Percentiles rank a stretch among this genome's conserved stretches.
These are phyloP conservation scores for Neosilurus hyrtlii DNA, from an alignment of 2,797 vertebrate genomes.

Conservation along the genomic window DNA sequence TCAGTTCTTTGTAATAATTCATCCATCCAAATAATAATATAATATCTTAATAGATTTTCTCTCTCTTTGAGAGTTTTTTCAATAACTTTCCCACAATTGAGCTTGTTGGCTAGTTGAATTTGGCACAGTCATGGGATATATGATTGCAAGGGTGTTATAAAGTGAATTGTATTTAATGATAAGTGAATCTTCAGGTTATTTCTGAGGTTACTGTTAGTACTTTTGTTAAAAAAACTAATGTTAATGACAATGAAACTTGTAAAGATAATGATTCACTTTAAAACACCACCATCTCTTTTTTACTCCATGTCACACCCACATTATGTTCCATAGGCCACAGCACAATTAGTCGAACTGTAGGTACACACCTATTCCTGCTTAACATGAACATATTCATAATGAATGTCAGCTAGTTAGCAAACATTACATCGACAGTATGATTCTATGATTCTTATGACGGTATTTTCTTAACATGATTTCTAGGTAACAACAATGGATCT, in stretches of 20 bases:
- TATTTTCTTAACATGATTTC: background rate
- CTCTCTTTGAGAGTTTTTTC: background rate
- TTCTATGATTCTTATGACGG: background rate
- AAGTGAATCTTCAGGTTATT: background rate
- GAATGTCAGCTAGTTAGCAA: background rate
- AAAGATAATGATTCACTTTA: background rate
- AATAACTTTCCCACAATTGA: background rate
- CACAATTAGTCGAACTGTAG: background rate
- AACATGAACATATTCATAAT: background rate
- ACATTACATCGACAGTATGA: background rate
- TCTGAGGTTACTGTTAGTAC: background rate
- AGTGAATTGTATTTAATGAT: background rate
- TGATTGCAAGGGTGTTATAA: background rate
- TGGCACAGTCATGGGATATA: background rate
- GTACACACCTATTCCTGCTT: background rate
- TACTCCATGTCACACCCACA: background rate
- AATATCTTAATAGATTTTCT: background rate
- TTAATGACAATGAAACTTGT: background rate
- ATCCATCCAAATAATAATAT: background rate
- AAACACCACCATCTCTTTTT: background rate
- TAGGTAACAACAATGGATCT: background rate
- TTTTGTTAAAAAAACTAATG: too few species aligned
- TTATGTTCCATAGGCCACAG: too few species aligned
- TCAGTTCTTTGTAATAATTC: background rate
- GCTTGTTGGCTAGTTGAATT: background rate